phyloP scores from a whole-genome alignment of 1,140 invertebrate species.

The Brachionus plicatilis region DNA sequence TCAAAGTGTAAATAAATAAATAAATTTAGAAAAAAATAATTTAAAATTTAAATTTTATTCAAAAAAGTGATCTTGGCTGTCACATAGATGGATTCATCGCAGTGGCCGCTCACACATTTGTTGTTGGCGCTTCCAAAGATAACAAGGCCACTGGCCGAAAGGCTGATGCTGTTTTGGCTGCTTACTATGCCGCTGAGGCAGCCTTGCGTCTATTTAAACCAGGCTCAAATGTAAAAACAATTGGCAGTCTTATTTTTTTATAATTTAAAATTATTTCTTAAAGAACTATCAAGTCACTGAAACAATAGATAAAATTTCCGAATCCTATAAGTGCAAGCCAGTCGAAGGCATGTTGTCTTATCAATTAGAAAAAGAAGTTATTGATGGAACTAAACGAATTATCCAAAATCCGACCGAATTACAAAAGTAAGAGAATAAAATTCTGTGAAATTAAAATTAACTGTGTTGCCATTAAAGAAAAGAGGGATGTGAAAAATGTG shows the following conservation, averaged over 20 bases:
- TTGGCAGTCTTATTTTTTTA: neutral
- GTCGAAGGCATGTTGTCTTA: constrained; percentile 86
- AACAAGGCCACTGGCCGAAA: constrained; percentile 69
- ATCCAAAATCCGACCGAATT: constrained; percentile 96
- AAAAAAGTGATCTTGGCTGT: constrained; percentile 83
- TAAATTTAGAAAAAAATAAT: neutral
- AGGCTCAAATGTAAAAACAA: constrained; percentile 69
- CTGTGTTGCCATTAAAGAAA: constrained; percentile 52
- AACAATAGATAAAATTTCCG: constrained; percentile 83
- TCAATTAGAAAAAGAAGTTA: constrained; percentile 71
- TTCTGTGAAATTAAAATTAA: neutral
- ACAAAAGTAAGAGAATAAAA: constrained; percentile 60
- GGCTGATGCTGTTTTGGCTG: constrained; percentile 90
- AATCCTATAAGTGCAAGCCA: constrained; percentile 88
- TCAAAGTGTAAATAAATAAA: constrained; percentile 75
- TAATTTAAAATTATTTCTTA: constrained; percentile 41
- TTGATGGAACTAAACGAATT: constrained; percentile 97
- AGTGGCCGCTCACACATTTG: constrained; percentile 89
- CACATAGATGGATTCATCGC: constrained; percentile 99
- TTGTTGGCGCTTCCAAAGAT: constrained; percentile 70
- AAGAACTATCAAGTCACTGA: constrained; percentile 80
- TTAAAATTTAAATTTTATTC: constrained; percentile 35
- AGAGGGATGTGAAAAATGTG: constrained; percentile 94
- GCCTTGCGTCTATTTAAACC: constrained; percentile 84
- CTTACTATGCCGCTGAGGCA: constrained; percentile 86